These are phyloP conservation scores for Aleiodes alternator DNA, from an alignment of 2,888 invertebrate species.

Conservation along the genomic window DNA sequence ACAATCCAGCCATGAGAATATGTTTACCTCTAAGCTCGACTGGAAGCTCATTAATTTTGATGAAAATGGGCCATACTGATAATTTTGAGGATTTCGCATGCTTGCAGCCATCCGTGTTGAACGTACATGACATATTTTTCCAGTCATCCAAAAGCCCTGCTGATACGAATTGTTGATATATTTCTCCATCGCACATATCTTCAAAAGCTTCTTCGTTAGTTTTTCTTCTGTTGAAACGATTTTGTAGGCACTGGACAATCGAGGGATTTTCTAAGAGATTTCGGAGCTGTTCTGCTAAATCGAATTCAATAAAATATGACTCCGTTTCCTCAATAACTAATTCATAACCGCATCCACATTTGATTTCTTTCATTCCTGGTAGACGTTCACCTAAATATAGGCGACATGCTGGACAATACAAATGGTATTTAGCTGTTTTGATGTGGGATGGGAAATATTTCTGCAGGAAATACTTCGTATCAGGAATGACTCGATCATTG, in stretches of 20 bases:
- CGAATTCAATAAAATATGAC: slow-evolving; percentile 34
- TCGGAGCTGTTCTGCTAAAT: slow-evolving; percentile 21
- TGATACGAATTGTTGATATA: slow-evolving; percentile 18
- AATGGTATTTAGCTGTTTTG: slow-evolving; percentile 26
- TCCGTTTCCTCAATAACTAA: slow-evolving; percentile 2
- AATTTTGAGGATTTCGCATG: slow-evolving; percentile 32
- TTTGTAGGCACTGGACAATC: background rate
- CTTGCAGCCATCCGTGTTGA: slow-evolving; percentile 39
- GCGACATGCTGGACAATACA: slow-evolving; percentile 13
- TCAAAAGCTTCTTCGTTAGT: slow-evolving; percentile 5
- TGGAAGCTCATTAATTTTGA: slow-evolving; percentile 1
- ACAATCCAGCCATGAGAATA: slow-evolving; percentile 45
- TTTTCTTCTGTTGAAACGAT: slow-evolving; percentile 1
- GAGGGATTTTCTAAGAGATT: slow-evolving; percentile 17
- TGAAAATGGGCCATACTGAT: slow-evolving; percentile 42
- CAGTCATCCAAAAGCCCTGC: slow-evolving; percentile 21
- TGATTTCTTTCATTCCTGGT: slow-evolving; percentile 3
- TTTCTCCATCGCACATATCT: slow-evolving; percentile 27
- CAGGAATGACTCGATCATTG: slow-evolving; percentile 36
- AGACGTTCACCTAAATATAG: too few relatives aligned
- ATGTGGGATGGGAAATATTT: slow-evolving; percentile 35
- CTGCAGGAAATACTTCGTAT: slow-evolving; percentile 36
- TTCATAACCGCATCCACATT: slow-evolving; percentile 19
- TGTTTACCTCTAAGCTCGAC: slow-evolving; percentile 33
- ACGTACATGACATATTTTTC: slow-evolving; percentile 35